phyloP scores from a whole-genome alignment of 2,888 invertebrate species.

The Netelia inedita region DNA sequence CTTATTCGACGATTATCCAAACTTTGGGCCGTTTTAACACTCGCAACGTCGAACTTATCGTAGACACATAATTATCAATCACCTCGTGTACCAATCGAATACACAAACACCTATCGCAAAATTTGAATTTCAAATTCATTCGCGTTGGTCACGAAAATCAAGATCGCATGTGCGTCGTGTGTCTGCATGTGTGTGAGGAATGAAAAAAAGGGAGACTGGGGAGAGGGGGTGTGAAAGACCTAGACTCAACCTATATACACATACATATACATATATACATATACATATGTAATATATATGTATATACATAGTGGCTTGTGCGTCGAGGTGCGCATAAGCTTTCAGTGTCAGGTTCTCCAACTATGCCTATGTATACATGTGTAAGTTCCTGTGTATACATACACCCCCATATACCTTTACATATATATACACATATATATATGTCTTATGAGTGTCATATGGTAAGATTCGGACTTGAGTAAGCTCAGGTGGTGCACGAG shows the following conservation, averaged over 20 bases:
- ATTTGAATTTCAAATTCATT: too few species aligned
- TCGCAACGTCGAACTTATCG: too few species aligned
- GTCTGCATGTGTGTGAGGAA: slow-evolving; percentile 12
- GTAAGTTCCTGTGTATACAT: slow-evolving; percentile 36
- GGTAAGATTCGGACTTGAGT: slow-evolving; percentile 43
- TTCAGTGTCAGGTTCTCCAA: slow-evolving; percentile 38
- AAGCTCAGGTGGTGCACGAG: slow-evolving; percentile 39
- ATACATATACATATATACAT: too few species aligned
- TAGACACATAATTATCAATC: too few species aligned
- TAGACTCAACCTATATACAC: background rate
- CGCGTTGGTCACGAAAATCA: too few species aligned
- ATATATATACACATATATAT: slow-evolving; percentile 31
- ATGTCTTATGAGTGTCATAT: slow-evolving; percentile 36
- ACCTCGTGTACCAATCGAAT: too few species aligned
- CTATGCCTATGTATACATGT: slow-evolving; percentile 45
- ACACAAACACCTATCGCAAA: too few species aligned
- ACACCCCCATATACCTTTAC: slow-evolving; percentile 1
- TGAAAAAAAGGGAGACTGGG: background rate
- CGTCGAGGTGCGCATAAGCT: slow-evolving; percentile 60
- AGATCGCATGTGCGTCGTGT: slow-evolving; percentile 7
- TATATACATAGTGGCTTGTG: slow-evolving; percentile 4
- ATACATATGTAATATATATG: too few species aligned
- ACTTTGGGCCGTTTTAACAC: too few species aligned
- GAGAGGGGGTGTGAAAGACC: slow-evolving; percentile 16
- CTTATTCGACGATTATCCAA: too few species aligned